These are phyloP conservation scores for Pyrocoelia pectoralis DNA, from an alignment of 2,888 invertebrate species.

Conservation along the genomic window DNA sequence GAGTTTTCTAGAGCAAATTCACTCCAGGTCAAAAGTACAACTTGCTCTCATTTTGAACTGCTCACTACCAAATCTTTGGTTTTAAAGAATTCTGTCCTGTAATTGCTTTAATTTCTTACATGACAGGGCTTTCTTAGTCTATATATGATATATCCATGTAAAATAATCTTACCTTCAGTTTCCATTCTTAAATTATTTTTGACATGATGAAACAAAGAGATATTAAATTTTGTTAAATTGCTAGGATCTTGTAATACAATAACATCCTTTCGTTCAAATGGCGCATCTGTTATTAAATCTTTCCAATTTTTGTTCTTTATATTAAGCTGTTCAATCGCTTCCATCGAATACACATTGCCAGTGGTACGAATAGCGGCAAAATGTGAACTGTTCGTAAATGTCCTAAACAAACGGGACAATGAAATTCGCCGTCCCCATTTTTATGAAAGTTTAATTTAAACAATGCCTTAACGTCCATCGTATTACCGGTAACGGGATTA, in stretches of 20 bases:
- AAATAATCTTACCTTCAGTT: constrained; percentile 73
- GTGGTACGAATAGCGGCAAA: constrained; percentile 89
- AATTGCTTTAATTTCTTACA: no score
- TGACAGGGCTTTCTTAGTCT: no score
- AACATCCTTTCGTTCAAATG: constrained; percentile 88
- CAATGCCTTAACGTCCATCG: constrained; percentile 81
- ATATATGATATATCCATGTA: no score
- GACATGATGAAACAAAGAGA: constrained; percentile 92
- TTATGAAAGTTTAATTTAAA: constrained; percentile 88
- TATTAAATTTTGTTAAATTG: constrained; percentile 92
- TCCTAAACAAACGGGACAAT: constrained; percentile 95
- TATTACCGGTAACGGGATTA: constrained; percentile 94
- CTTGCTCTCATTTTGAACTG: no score
- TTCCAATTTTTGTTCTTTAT: constrained; percentile 94
- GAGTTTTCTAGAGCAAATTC: no score
- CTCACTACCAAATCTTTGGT: no score
- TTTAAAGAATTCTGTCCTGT: no score
- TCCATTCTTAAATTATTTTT: constrained; percentile 89
- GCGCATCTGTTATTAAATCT: constrained; percentile 89
- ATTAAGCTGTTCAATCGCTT: constrained; percentile 95
- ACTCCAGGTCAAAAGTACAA: no score
- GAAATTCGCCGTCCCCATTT: constrained; percentile 82
- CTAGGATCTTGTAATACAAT: constrained; percentile 93
- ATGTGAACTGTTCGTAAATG: constrained; percentile 92
- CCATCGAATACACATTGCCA: constrained; percentile 95